Conservation (phyloP, 2,888 invertebrate species). For the Agapostemon virescens region DNA sequence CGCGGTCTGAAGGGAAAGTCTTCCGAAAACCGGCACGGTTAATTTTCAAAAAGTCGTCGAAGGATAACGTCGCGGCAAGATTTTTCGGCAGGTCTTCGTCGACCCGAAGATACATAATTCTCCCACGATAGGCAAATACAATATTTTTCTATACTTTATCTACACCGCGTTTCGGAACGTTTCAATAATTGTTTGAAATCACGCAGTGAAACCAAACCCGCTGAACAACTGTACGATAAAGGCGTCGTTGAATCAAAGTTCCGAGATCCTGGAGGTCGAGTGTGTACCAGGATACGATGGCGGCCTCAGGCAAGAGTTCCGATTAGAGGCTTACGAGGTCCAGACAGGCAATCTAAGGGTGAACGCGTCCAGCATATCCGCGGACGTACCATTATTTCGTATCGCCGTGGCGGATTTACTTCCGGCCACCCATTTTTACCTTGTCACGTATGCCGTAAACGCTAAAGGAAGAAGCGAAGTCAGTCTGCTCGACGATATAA, state of each 20-base stretch:
- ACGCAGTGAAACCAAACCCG: slow-evolving; percentile 88
- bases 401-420: slow-evolving; percentile 84
- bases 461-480: slow-evolving; percentile 92
- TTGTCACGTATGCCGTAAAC: slow-evolving; percentile 91
- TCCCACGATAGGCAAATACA: no score
- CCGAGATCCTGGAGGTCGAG: slow-evolving; percentile 87
- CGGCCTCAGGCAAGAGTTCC: slow-evolving; percentile 89
- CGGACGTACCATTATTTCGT: slow-evolving; percentile 84
- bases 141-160: no score
- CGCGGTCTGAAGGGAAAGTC: no score
- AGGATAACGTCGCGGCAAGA: no score
- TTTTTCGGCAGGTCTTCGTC: no score
- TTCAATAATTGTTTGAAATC: not conserved
- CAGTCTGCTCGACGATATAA: slow-evolving; percentile 91
- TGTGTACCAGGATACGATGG: slow-evolving; percentile 95
- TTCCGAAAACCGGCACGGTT: no score
- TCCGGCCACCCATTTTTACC: slow-evolving; percentile 80
- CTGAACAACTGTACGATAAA: slow-evolving; percentile 93
- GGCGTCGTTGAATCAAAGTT: slow-evolving; percentile 83
- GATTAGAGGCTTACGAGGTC: slow-evolving; percentile 91
- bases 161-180: not conserved
- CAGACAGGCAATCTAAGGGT: slow-evolving; percentile 86
- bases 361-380: slow-evolving; percentile 85
- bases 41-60: no score
- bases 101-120: no score